Base-by-base conservation (phyloP, 2,888 invertebrate genomes). In the Neocrepidodera transversa region DNA sequence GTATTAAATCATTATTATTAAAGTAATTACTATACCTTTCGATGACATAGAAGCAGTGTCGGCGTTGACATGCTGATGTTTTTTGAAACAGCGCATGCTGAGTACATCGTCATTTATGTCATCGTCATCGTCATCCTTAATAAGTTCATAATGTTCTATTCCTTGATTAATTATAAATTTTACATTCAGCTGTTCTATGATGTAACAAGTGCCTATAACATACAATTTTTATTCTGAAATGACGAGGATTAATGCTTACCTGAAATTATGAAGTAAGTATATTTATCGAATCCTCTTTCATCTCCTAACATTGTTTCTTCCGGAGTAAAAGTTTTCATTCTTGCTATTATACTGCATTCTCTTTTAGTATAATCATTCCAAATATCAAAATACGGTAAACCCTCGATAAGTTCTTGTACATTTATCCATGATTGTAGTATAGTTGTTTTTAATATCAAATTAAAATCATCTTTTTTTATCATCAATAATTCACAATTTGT, bases 291-390 rank as follows among this genome's bases (percentile, higher is more conserved):
- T 7, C 84, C 85, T 36, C 76, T 72, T 13, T 82, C 82, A 61
- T 84, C 84, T 0, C 85, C 85, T 10, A 84, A 74, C 2, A 86
- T 71, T 7, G 84, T 85, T 67, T 87, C 85, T 64, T 85, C 83
- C 0, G 78, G 64, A 14, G 78, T 77, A 69, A 81, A 88, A 1
- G 40, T 30, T 70, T 83, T 84, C 72, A 86, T 82, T 77, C 85
- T 86, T 2, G 87, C 85, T 18, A 87, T 79, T 66, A 88, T 86
- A 68, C 87, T 88, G 69, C 87, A 87, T 75, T 88, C 88, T 42
- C 86, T 82, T 50, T 82, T 82, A 0, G 84, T 81, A 1, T 84
- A 81, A 73, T 84, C 83, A 67, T 84, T 83, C 78, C 87, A 84
- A 8, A 80, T 81, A 66, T 86, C 83, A 69, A 89, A 89, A 71